Evolutionary conservation across 2,797 vertebrate species (phyloP).

Genomic region (Coendou prehensilis): DNA sequence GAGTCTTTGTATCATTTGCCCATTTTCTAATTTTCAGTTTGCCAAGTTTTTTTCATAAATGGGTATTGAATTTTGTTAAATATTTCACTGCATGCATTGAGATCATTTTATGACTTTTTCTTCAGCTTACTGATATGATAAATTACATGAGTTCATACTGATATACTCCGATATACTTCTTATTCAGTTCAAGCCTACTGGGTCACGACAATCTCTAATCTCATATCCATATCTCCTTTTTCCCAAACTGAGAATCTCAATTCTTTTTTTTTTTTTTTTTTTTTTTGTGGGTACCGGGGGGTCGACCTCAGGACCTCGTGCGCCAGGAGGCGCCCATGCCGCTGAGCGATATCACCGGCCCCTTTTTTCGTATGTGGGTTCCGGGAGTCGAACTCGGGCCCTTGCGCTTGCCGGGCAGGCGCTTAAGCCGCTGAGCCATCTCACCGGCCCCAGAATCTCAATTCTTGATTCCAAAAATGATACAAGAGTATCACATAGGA

Average conservation of each 20-base stretch:
- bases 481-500: neutral
- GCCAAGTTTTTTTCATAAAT: slow-evolving; percentile 23
- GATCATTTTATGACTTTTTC: neutral
- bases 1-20: neutral
- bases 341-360: no score
- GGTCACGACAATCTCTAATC: neutral
- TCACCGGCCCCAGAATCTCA: no score
- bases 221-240: neutral
- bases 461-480: neutral
- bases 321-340: no score
- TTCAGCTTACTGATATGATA: neutral
- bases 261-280: no score
- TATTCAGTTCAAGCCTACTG: neutral
- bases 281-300: no score
- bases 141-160: neutral
- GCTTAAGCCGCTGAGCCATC: no score
- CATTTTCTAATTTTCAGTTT: slow-evolving; percentile 52
- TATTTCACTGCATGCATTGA: neutral
- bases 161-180: neutral
- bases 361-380: no score
- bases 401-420: no score
- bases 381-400: no score
- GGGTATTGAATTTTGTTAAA: neutral
- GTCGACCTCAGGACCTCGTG: no score
- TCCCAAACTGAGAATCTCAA: neutral